phyloP scores from a whole-genome alignment of 2,888 invertebrate species.

The Lochmaea crataegi region DNA sequence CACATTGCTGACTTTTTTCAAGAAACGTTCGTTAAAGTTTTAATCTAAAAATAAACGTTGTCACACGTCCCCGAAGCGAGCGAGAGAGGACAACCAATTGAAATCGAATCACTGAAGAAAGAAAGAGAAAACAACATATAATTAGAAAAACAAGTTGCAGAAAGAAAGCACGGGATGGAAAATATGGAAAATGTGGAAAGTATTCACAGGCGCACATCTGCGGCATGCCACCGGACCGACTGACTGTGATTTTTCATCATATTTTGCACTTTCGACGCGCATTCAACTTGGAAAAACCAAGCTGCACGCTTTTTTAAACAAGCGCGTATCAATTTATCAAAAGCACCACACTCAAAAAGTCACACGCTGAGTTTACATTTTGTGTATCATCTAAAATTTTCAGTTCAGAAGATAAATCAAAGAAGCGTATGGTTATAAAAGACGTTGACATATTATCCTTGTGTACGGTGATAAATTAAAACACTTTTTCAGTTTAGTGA shows the following conservation, averaged over 20 bases:
- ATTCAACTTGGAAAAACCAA: conserved; percentile 49
- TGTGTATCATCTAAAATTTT: conserved; percentile 28
- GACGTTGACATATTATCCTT: conserved; percentile 21
- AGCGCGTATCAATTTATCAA: conserved; percentile 48
- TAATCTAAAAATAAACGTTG: conserved; percentile 41
- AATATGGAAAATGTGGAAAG: conserved; percentile 44
- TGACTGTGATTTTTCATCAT: conserved; percentile 64
- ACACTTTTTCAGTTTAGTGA: conserved; percentile 7
- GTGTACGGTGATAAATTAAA: conserved; percentile 10
- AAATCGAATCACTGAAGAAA: conserved; percentile 48
- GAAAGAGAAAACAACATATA: conserved; percentile 53
- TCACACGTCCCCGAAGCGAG: conserved; percentile 38
- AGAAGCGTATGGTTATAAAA: conserved; percentile 24
- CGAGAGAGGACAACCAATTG: conserved; percentile 47
- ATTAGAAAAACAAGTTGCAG: conserved; percentile 60
- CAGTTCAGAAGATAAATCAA: conserved; percentile 34
- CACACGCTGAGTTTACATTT: conserved; percentile 37
- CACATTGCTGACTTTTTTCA: conserved; percentile 29
- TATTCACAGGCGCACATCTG: conserved; percentile 60
- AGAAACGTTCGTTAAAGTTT: conserved; percentile 41
- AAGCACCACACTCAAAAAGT: conserved; percentile 42
- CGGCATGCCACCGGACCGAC: conserved; percentile 57
- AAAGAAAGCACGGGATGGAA: conserved; percentile 53
- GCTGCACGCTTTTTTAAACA: conserved; percentile 44
- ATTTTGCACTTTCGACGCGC: conserved; percentile 52